Evolutionary conservation across 1,140 invertebrate genomes (phyloP), one percentile per base, ranked within the genome.

Genomic region (Plutomurus gul): DNA sequence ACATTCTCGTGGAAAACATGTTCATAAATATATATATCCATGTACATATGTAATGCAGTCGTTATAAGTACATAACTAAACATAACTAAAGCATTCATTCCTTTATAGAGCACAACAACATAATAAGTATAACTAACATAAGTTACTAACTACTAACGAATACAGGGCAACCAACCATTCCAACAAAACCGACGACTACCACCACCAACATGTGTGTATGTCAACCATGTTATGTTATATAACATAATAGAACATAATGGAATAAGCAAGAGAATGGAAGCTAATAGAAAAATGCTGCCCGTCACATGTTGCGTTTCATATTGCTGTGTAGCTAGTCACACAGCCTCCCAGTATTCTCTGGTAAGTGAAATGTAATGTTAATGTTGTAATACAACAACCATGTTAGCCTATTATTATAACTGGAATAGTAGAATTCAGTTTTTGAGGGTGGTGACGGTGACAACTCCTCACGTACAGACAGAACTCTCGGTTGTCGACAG

Each of bases 291-390:
- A 72, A 72, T 72, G 30, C 77, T 79, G 77, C 71, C 77, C 77
- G 77, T 74, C 77, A 79, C 77, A 79, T 79, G 77, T 79, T 74
- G 46, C 70, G 70, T 72, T 72, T 49, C 73, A n/a, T 51, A 40
- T 75, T 49, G 47, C 73, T 75, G 27, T n/a, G n/a, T n/a, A n/a
- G n/a, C n/a, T 65, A 33, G 11, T 30, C 36, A 65, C 18, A 25
- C 56, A 7, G 56, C 56, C 56, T 65, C 56, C 56, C 18, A 65
- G 30, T 65, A 13, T 4, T n/a, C 47, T 65, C 25, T 73, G 36
- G 8, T 27, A 3, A 46, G 30, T 40, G 11, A n/a, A 43, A 25
- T 25, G 13, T 37, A 27, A 65, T 65, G 56, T 65, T 65, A 65
- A 65, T 65, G 30, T 65, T 65, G 56, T 65, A 65, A 65, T 49